These are phyloP conservation scores for Lepidocyrtoides sp. DNA, from an alignment of 2,888 invertebrate species.

Conservation along the genomic window DNA sequence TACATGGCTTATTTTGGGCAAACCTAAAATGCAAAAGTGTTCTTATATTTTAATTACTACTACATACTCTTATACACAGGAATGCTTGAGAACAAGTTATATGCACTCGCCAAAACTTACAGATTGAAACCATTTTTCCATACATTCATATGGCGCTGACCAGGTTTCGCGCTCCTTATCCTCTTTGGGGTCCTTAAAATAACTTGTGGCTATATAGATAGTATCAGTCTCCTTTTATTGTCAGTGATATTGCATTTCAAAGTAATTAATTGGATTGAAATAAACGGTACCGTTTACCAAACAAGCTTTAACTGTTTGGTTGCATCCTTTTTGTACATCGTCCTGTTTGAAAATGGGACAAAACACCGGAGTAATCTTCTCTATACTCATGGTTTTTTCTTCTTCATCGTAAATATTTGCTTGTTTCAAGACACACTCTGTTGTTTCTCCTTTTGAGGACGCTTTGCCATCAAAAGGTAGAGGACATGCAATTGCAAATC, in stretches of 20 bases:
- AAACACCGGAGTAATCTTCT: slow-evolving; percentile 24
- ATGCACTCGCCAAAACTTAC: no score
- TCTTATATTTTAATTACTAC: no score
- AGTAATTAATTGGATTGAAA: no score
- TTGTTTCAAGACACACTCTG: slow-evolving; percentile 46
- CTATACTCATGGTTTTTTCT: slow-evolving; percentile 6
- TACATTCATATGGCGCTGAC: slow-evolving; percentile 19
- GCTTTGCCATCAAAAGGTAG: slow-evolving; percentile 49
- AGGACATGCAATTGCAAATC: slow-evolving; percentile 53
- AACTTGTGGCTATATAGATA: slow-evolving; percentile 26
- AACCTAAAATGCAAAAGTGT: no score
- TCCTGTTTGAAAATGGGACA: background rate
- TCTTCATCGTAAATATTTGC: slow-evolving; percentile 20
- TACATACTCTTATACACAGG: no score
- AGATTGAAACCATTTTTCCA: slow-evolving; percentile 23
- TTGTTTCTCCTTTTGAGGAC: slow-evolving; percentile 45
- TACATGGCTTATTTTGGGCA: no score
- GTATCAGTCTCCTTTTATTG: no score
- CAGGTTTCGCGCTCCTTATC: slow-evolving; percentile 44
- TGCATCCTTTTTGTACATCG: background rate
- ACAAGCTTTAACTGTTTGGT: background rate
- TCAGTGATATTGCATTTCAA: no score
- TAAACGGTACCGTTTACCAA: slow-evolving; percentile 36
- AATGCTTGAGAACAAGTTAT: no score
- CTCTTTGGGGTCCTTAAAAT: slow-evolving; percentile 39